Evolutionary conservation across 2,113 vertebrate genomes (phyloP).

Genomic region (Urocolius indicus): DNA sequence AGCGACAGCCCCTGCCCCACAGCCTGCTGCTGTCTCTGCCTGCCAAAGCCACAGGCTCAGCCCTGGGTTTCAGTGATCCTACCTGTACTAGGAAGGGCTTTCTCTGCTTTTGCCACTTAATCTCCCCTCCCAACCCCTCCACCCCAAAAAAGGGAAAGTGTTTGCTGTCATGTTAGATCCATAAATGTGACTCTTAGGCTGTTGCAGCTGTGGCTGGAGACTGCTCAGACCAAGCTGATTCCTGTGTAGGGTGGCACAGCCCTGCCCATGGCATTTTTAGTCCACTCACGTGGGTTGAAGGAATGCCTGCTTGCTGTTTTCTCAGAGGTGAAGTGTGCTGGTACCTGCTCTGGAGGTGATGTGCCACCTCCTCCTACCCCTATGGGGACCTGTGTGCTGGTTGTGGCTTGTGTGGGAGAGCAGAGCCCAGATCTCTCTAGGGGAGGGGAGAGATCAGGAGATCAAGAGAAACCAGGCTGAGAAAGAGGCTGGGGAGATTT

Average conservation of each 20-base stretch:
- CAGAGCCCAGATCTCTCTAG: background rate
- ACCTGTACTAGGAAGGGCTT: background rate
- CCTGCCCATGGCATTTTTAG: background rate
- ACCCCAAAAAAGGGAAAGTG: background rate
- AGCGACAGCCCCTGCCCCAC: background rate
- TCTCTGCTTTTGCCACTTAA: background rate
- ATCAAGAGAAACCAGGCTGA: background rate
- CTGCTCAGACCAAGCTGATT: background rate
- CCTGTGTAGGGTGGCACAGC: background rate
- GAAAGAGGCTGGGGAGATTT: background rate
- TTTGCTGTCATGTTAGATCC: background rate
- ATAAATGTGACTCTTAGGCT: background rate
- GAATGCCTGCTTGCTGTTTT: background rate
- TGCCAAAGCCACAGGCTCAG: background rate
- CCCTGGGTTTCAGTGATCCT: background rate
- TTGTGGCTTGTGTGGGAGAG: background rate
- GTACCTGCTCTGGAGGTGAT: background rate
- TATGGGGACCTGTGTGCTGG: rapidly evolving
- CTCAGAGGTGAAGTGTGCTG: background rate
- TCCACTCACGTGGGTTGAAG: background rate
- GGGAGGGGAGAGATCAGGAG: background rate
- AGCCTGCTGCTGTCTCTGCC: background rate
- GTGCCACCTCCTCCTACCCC: background rate
- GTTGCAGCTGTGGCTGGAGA: background rate
- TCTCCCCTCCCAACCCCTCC: background rate